A percentile compares a stretch with the other conserved stretches of the same genome.
Evolutionary conservation across 2,113 vertebrate species (phyloP).

Genomic region (Parus major): DNA sequence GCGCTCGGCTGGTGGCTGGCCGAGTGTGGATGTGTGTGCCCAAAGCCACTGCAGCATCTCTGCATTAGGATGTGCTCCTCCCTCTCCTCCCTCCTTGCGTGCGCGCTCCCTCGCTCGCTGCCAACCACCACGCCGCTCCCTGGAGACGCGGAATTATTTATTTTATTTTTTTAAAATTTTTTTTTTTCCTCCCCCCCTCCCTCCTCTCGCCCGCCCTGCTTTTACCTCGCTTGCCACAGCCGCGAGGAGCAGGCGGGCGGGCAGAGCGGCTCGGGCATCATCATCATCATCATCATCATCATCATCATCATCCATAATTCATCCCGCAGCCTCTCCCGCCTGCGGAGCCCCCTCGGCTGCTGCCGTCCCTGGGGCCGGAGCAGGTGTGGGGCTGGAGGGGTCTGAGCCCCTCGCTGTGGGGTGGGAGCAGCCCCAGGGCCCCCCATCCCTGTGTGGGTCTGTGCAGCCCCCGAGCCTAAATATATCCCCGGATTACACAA

Average conservation of each 20-base stretch:
- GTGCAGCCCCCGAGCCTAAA: rapidly evolving
- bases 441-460: background rate
- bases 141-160: background rate
- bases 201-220: background rate
- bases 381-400: background rate
- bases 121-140: constrained; percentile 55
- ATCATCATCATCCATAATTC: constrained; percentile 44
- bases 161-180: background rate
- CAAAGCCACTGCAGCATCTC: constrained; percentile 82
- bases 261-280: background rate
- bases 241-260: constrained; percentile 48
- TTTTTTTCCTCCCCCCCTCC: no score
- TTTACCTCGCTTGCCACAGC: constrained; percentile 72
- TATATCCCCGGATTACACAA: rapidly evolving
- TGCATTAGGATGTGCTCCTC: constrained; percentile 84
- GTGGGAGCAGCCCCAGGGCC: background rate
- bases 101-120: constrained; percentile 61
- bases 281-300: background rate
- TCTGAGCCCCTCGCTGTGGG: background rate
- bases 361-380: background rate
- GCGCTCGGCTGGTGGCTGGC: constrained; percentile 38
- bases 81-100: constrained; percentile 68
- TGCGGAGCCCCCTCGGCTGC: background rate
- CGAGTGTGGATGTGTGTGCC: constrained; percentile 65
- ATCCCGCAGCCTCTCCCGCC: background rate